These are phyloP conservation scores for Phoebastria nigripes DNA, from an alignment of 2,797 vertebrate species.

Conservation along the genomic window DNA sequence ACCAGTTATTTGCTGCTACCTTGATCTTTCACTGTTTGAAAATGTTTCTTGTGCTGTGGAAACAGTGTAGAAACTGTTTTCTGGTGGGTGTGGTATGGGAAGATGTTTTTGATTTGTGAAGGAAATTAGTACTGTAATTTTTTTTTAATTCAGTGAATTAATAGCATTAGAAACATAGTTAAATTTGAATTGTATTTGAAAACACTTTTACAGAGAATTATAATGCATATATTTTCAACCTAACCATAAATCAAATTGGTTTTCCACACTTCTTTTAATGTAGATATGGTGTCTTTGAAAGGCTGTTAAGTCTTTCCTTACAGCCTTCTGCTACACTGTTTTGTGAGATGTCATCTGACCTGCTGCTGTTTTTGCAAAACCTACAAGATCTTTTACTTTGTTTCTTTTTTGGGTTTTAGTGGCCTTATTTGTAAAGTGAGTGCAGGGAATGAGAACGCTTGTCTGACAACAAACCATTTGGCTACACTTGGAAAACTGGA, in stretches of 20 bases:
- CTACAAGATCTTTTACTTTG: background rate
- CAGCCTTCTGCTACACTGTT: background rate
- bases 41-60: background rate
- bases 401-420: constrained; percentile 71
- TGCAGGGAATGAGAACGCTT: constrained; percentile 92
- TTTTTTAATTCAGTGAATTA: background rate
- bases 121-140: background rate
- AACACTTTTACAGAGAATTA: background rate
- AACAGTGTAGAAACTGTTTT: background rate
- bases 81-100: background rate
- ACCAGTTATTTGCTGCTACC: background rate
- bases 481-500: constrained; percentile 78
- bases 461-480: constrained; percentile 86
- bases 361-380: background rate
- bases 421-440: constrained; percentile 93
- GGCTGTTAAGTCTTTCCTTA: background rate
- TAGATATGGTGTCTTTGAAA: background rate
- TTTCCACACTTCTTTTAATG: background rate
- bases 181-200: background rate
- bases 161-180: background rate
- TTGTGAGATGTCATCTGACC: background rate
- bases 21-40: background rate
- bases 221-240: background rate
- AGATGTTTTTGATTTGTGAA: background rate
- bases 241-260: background rate